phyloP scores from a whole-genome alignment of 2,888 invertebrate genomes.

The Drosophila pseudotalamancana region DNA sequence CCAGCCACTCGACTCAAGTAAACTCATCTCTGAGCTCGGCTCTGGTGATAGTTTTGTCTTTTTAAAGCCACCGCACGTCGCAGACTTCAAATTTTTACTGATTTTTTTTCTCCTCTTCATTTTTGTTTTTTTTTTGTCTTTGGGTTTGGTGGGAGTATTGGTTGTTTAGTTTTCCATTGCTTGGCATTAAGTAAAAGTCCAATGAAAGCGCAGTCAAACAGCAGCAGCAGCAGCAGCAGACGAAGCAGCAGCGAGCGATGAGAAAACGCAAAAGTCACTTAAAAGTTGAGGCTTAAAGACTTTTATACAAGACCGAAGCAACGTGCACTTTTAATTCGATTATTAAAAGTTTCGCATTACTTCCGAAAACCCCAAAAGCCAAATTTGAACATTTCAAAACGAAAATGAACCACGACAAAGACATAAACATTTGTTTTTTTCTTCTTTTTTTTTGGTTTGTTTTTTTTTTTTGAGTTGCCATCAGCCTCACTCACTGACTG shows the following conservation, averaged over 20 bases:
- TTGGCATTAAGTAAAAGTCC: slow-evolving; percentile 75
- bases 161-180: slow-evolving; percentile 48
- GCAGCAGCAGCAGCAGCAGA: slow-evolving; percentile 19
- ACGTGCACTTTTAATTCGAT: slow-evolving; percentile 74
- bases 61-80: slow-evolving; percentile 43
- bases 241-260: slow-evolving; percentile 21
- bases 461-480: slow-evolving; percentile 33
- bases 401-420: slow-evolving; percentile 37
- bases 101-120: no score
- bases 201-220: slow-evolving; percentile 69
- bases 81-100: slow-evolving; percentile 26
- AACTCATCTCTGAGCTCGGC: slow-evolving; percentile 24
- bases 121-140: slow-evolving; percentile 6
- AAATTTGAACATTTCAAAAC: slow-evolving; percentile 11
- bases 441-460: no score
- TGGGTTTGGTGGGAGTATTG: slow-evolving; percentile 58
- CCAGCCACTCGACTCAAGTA: slow-evolving; percentile 26
- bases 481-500: slow-evolving; percentile 11
- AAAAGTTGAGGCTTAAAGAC: slow-evolving; percentile 59
- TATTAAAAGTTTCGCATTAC: slow-evolving; percentile 79
- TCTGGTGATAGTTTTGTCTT: slow-evolving; percentile 68
- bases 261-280: slow-evolving; percentile 48
- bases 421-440: slow-evolving; percentile 49
- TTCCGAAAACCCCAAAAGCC: slow-evolving; percentile 54
- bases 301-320: slow-evolving; percentile 53